Evolutionary conservation across 2,113 vertebrate species (phyloP).

Genomic region (Cariama cristata): DNA sequence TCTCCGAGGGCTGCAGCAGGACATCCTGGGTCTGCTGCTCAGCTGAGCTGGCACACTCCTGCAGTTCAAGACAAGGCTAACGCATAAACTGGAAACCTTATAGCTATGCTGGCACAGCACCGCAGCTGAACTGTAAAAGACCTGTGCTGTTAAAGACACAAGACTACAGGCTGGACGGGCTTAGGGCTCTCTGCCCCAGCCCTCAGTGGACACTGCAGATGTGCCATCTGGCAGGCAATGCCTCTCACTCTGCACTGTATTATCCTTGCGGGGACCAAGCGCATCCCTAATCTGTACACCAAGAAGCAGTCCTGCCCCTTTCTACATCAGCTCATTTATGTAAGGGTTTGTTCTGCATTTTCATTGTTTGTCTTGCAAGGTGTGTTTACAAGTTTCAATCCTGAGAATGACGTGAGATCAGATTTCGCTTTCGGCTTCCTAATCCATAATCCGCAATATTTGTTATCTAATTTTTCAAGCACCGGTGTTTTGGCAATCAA

Average conservation of each 20-base stretch:
- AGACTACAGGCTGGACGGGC: not conserved
- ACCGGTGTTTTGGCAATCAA: conserved; percentile 14
- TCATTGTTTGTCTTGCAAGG: not conserved
- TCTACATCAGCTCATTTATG: not conserved
- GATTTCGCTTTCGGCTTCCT: not conserved
- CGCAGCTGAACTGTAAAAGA: not conserved
- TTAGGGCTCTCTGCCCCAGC: not conserved
- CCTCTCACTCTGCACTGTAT: not conserved
- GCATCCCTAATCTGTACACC: not conserved
- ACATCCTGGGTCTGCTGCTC: not conserved
- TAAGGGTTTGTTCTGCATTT: not conserved
- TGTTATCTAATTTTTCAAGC: conserved; percentile 40
- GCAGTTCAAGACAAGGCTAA: not conserved
- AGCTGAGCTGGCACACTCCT: not conserved
- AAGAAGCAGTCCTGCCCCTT: not conserved
- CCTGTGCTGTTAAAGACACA: not conserved
- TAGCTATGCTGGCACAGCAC: not conserved
- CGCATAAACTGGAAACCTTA: not conserved
- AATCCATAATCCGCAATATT: not conserved
- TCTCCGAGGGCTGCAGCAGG: not conserved
- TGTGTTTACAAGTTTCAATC: not conserved
- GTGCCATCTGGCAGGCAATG: not conserved
- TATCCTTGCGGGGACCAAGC: not conserved
- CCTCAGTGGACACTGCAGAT: not conserved
- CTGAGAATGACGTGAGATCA: not conserved